phyloP scores from a whole-genome alignment of 1,140 invertebrate species.

The Drosophila yakuba region DNA sequence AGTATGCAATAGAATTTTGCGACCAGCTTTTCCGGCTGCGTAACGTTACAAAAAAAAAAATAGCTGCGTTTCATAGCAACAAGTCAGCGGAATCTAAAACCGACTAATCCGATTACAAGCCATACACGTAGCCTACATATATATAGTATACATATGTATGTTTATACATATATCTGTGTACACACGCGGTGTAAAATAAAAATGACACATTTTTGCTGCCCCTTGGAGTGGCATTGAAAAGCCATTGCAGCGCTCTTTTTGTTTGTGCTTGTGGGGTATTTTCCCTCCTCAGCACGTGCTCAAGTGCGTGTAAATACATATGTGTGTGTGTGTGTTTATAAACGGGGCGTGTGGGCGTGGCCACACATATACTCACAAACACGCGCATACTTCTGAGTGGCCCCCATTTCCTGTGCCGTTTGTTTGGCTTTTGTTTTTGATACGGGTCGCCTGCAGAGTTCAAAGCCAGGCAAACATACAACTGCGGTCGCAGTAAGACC shows the following conservation, averaged over 20 bases:
- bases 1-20: conserved; percentile 32
- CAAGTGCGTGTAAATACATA: conserved; percentile 73
- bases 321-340: conserved; percentile 13
- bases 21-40: conserved; percentile 18
- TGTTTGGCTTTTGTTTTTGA: conserved; percentile 65
- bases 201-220: conserved; percentile 37
- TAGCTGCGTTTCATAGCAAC: conserved; percentile 35
- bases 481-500: background rate
- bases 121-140: conserved; percentile 3
- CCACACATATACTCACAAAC: conserved; percentile 14
- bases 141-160: conserved; percentile 10
- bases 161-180: conserved; percentile 8
- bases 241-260: conserved; percentile 66
- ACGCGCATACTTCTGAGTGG: conserved; percentile 20
- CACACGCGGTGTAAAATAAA: conserved; percentile 13
- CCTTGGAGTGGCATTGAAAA: conserved; percentile 58
- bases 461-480: conserved; percentile 48
- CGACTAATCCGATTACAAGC: conserved; percentile 35
- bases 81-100: conserved; percentile 36
- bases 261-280: conserved; percentile 31
- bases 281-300: conserved; percentile 72
- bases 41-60: conserved; percentile 5
- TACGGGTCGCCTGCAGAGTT: conserved; percentile 51
- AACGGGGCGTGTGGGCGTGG: conserved; percentile 1
- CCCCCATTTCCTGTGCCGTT: conserved; percentile 31